Evolutionary conservation across 2,888 invertebrate species (phyloP).

Genomic region (Invenusta paracnida): DNA sequence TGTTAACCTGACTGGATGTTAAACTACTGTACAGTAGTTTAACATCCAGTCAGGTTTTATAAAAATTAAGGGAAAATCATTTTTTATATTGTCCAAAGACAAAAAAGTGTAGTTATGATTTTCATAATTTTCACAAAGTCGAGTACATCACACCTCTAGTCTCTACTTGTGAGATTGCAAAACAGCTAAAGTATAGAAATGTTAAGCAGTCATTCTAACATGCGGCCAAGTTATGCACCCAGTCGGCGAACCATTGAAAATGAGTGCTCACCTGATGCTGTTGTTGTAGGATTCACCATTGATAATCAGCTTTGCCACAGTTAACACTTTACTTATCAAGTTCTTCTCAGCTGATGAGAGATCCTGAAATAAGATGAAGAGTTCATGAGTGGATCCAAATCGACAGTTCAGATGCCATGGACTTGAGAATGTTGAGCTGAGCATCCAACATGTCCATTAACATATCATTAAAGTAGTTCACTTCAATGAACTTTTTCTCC

Average conservation of each 20-base stretch:
- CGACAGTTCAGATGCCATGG: constrained; percentile 16
- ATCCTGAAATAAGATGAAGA: neutral
- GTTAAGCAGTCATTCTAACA: constrained; percentile 5
- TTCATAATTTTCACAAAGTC: neutral
- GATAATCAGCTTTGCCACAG: constrained; percentile 25
- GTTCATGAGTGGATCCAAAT: neutral
- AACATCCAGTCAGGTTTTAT: constrained; percentile 12
- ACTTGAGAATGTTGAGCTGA: constrained; percentile 23
- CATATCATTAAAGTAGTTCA: neutral
- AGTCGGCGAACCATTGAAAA: neutral
- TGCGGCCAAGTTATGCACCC: neutral
- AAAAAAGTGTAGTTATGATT: neutral
- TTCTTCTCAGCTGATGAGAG: constrained; percentile 3
- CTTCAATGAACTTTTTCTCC: constrained; percentile 3
- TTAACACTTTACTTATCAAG: too few species aligned
- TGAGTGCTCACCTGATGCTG: neutral
- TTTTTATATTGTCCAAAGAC: neutral
- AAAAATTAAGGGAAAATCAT: neutral
- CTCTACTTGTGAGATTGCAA: constrained; percentile 22
- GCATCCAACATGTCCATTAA: constrained; percentile 18
- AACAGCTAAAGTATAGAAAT: constrained; percentile 1
- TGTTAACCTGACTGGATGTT: too few species aligned
- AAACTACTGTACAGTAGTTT: neutral
- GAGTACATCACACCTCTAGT: constrained; percentile 14
- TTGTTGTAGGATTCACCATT: constrained; percentile 16